Base-by-base conservation (phyloP, 1,140 invertebrate genomes). In the Zaprionus vittiger region DNA sequence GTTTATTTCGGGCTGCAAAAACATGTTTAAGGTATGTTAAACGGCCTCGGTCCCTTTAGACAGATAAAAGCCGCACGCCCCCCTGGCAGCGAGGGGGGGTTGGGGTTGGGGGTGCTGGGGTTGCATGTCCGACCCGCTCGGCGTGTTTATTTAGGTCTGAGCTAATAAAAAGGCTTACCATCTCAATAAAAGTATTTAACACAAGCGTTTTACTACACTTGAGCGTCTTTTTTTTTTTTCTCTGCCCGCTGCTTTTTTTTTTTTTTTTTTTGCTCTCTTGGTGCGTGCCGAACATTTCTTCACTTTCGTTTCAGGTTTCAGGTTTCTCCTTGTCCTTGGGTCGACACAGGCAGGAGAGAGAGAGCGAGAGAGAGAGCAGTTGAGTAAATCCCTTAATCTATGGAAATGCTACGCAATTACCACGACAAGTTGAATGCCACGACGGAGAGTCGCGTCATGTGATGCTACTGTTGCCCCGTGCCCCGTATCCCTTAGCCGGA, bases 181-280 rank as follows among this genome's bases (percentile, higher is more conserved):
- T 92, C 91, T 92, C 91, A 92, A 92, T 92, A 92, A 92, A 92
- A 91, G 91, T 92, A 92, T 92, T 92, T 92, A 92, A 92, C 91
- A 91, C 91, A 92, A 92, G 83, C 91, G 91, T 91, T 92, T 89
- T 91, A 87, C 81, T 91, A 91, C 84, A 87, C 83, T 91, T 91
- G 65, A 91, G 86, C 87, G 87, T 91, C 84, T 86, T 86, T 86
- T 82, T 78, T 79, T 77, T 72, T 61, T 38, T n/a, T n/a, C 41
- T 17, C n/a, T 20, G 17, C 12, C 47, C 12, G n/a, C 41, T 47
- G 4, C 63, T 31, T 28, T 38, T 41, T 72, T 59, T 71, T 31
- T 28, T 38, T 41, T 72, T 59, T 71, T 79, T 74, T 80, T 24
- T 20, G 20, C 55, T n/a, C 28, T 52, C 44, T 65, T 14, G 17